Evolutionary conservation across 2,888 invertebrate genomes (phyloP).

Genomic region (Limenitis camilla): DNA sequence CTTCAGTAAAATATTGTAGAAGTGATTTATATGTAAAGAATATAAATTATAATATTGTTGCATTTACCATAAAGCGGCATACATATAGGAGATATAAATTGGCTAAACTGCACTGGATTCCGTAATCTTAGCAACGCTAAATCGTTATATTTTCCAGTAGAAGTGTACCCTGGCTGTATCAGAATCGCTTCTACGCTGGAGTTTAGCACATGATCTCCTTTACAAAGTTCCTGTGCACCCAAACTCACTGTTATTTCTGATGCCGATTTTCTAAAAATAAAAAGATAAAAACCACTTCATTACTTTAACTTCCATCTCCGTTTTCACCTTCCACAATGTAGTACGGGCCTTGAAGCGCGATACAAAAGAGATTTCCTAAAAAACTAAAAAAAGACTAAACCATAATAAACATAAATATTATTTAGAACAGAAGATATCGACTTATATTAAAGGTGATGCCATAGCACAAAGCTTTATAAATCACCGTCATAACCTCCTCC

Average conservation of each 20-base stretch:
- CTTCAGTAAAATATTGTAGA: neutral
- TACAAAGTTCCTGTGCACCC: slow-evolving; percentile 71
- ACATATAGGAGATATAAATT: slow-evolving; percentile 73
- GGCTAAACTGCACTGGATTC: slow-evolving; percentile 64
- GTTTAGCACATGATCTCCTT: slow-evolving; percentile 61
- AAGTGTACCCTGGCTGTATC: slow-evolving; percentile 71
- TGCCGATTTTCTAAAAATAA: slow-evolving; percentile 50
- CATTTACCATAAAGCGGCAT: slow-evolving; percentile 65
- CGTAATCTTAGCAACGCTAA: slow-evolving; percentile 73
- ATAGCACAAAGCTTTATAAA: neutral
- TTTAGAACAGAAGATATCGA: too few species aligned
- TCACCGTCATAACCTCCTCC: neutral
- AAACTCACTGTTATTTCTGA: slow-evolving; percentile 60
- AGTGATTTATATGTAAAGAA: neutral
- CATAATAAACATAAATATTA: too few species aligned
- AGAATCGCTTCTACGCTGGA: slow-evolving; percentile 66
- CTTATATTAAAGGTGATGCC: too few species aligned
- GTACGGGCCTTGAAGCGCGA: too few species aligned
- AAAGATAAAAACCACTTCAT: neutral
- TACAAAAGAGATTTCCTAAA: neutral
- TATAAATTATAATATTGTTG: neutral
- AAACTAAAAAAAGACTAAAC: too few species aligned
- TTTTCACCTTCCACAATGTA: too few species aligned
- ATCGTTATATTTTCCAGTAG: slow-evolving; percentile 69
- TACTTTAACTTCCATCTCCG: too few species aligned